A percentile compares a stretch with the other conserved stretches of the same genome.
Conservation (phyloP, 1,140 invertebrate genomes). For the Argopecten irradians region DNA sequence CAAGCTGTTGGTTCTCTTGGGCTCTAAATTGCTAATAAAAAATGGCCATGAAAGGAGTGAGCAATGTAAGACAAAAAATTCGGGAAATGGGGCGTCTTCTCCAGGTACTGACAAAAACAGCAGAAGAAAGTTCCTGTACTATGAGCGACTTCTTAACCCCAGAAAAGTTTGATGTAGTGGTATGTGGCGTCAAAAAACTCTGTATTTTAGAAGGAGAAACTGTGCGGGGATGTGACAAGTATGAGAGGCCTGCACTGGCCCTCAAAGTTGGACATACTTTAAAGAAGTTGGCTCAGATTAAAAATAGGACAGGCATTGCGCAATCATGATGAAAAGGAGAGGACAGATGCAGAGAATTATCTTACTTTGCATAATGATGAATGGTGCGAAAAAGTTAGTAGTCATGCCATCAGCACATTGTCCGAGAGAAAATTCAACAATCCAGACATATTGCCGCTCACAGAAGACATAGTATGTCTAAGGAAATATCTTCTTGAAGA, state of each 20-base stretch:
- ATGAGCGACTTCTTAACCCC: too few species aligned
- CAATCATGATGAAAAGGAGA: neutral
- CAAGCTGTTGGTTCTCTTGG: too few species aligned
- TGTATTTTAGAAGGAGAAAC: neutral
- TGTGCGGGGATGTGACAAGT: neutral
- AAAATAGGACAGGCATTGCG: neutral
- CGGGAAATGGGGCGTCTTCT: too few species aligned
- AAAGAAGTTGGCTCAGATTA: neutral
- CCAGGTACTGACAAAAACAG: too few species aligned
- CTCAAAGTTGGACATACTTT: neutral
- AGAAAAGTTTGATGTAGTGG: too few species aligned
- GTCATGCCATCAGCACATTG: too few species aligned
- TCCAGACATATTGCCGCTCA: neutral
- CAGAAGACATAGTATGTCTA: conserved; percentile 12
- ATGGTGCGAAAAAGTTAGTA: too few species aligned
- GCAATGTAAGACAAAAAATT: too few species aligned
- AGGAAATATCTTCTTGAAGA: neutral
- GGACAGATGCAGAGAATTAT: neutral
- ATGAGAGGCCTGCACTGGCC: neutral
- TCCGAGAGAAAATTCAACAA: too few species aligned
- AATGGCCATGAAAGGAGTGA: too few species aligned
- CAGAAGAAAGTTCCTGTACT: too few species aligned
- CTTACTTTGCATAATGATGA: neutral
- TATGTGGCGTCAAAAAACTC: neutral
- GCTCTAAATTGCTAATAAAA: too few species aligned